A percentile compares a stretch with the other conserved stretches of the same genome.
phyloP scores from a whole-genome alignment of 2,797 vertebrate genomes.

The Pteropus rufus region DNA sequence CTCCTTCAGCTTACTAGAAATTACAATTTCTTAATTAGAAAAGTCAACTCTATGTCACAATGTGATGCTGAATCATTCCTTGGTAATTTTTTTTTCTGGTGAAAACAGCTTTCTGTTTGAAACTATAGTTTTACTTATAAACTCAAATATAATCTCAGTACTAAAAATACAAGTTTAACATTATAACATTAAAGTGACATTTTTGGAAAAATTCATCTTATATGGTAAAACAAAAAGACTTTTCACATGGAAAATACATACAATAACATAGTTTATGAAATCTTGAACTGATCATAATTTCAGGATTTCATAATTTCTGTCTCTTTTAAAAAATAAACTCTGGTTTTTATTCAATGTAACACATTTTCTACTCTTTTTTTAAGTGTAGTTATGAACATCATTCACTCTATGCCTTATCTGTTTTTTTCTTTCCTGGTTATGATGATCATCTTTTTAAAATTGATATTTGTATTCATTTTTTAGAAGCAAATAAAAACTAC shows the following conservation, averaged over 20 bases:
- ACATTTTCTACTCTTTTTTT: not conserved
- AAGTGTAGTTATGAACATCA: not conserved
- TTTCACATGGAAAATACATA: not conserved
- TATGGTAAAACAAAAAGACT: not conserved
- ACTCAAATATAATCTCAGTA: not conserved
- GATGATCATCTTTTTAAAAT: not conserved
- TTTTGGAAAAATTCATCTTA: not conserved
- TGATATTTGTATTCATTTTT: not conserved
- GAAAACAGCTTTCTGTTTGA: not conserved
- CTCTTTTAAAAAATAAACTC: not conserved
- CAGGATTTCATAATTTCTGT: not conserved
- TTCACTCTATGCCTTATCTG: not conserved
- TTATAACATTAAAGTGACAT: not conserved
- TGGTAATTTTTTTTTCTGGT: not conserved
- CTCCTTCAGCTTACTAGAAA: not conserved
- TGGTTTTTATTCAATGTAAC: not conserved
- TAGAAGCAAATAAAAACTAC: not conserved
- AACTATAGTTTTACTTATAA: not conserved
- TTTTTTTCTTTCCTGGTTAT: not conserved
- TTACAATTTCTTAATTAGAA: constrained; percentile 6
- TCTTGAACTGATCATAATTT: not conserved
- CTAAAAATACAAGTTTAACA: not conserved
- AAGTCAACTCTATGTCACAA: not conserved
- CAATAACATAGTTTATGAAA: not conserved
- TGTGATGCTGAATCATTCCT: not conserved